These are phyloP conservation scores for Thelaira solivaga DNA, from an alignment of 2,888 invertebrate genomes.

Conservation along the genomic window DNA sequence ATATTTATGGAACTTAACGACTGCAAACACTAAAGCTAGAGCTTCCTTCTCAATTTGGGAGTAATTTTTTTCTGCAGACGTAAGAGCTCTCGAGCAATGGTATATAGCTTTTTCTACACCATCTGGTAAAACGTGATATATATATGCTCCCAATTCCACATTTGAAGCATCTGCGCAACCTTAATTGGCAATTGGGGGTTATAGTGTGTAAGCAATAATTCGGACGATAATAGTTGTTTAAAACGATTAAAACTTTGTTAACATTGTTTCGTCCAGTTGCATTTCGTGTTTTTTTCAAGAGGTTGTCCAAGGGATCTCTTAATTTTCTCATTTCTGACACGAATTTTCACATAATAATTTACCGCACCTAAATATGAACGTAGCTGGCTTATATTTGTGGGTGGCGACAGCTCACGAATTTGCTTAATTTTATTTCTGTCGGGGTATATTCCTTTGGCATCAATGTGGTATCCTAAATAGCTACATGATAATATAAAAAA, in stretches of 20 bases:
- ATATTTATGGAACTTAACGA: conserved; percentile 40
- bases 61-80: too few relatives aligned
- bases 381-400: conserved; percentile 12
- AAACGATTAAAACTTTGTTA: conserved; percentile 62
- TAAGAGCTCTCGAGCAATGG: conserved; percentile 6
- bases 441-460: conserved; percentile 9
- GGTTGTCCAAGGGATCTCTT: too few relatives aligned
- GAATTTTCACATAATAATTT: conserved; percentile 52
- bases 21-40: conserved; percentile 15
- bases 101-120: conserved; percentile 36
- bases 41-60: conserved; percentile 65
- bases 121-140: conserved; percentile 64
- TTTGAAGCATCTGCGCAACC: conserved; percentile 36
- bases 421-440: conserved; percentile 8
- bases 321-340: too few relatives aligned
- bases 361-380: conserved; percentile 41
- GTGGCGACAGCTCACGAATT: background rate
- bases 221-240: conserved; percentile 67
- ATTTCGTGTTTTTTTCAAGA: conserved; percentile 15
- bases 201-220: too few relatives aligned
- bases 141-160: conserved; percentile 33
- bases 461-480: conserved; percentile 12
- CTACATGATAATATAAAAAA: conserved; percentile 32
- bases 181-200: conserved; percentile 51
- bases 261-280: conserved; percentile 55